Percentiles rank a stretch among this genome's conserved stretches.
Evolutionary conservation across 2,797 vertebrate species (phyloP).

Genomic region (Acipenser transmontanus): DNA sequence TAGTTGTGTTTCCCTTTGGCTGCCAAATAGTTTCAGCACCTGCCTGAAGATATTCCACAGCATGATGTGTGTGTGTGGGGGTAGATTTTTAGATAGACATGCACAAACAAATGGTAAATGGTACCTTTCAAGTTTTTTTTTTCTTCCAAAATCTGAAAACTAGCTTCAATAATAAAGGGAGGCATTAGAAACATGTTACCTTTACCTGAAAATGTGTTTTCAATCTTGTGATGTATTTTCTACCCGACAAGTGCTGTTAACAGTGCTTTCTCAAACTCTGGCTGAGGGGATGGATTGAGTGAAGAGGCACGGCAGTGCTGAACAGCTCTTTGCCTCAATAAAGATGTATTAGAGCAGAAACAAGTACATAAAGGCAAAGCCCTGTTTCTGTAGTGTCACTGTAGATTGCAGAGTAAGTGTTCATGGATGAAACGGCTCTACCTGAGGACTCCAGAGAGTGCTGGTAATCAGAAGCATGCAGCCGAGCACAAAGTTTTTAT

Average conservation of each 20-base stretch:
- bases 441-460: constrained; percentile 3
- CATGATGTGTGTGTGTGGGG: too few relatives aligned
- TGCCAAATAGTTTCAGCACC: too few relatives aligned
- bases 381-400: neutral
- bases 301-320: neutral
- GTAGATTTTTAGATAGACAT: too few relatives aligned
- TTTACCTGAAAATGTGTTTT: neutral
- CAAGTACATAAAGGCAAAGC: neutral
- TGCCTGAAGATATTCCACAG: too few relatives aligned
- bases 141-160: neutral
- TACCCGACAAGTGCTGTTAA: neutral
- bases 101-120: too few relatives aligned
- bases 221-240: neutral
- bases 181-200: neutral
- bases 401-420: constrained; percentile 4
- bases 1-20: too few relatives aligned
- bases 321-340: constrained; percentile 1
- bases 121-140: neutral
- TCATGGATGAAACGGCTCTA: constrained; percentile 3
- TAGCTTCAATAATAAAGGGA: too few relatives aligned
- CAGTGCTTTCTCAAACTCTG: neutral
- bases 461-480: constrained; percentile 4
- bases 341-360: constrained; percentile 1
- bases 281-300: neutral
- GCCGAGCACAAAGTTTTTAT: constrained; percentile 4